Conservation (phyloP, 2,797 vertebrate genomes). For the Cynopterus sphinx region DNA sequence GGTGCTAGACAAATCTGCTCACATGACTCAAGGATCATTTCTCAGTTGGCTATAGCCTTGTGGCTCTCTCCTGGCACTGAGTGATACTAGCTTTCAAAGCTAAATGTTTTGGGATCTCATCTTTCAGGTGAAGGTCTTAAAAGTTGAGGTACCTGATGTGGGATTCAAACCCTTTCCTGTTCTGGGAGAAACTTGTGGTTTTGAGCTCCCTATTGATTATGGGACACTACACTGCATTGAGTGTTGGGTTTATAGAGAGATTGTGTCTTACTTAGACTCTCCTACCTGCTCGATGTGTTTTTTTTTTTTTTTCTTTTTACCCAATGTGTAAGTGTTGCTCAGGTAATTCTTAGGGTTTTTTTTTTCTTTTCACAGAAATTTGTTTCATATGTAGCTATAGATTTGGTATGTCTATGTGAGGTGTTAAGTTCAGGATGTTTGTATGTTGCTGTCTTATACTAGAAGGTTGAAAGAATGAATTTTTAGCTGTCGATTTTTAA, state of each 20-base stretch:
- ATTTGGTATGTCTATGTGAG: not conserved
- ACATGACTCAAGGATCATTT: not conserved
- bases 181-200: not conserved
- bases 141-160: not conserved
- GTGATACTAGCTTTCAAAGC: not conserved
- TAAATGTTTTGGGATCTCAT: not conserved
- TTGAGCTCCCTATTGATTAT: not conserved
- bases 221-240: not conserved
- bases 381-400: not conserved
- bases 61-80: not conserved
- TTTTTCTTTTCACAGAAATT: not conserved
- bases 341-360: not conserved
- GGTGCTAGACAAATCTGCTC: not conserved
- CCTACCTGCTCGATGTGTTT: not conserved
- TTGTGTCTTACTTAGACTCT: not conserved
- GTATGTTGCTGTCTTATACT: not conserved
- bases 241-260: not conserved
- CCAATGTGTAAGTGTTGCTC: not conserved
- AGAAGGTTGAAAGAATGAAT: not conserved
- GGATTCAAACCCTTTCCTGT: not conserved
- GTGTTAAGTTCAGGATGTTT: not conserved
- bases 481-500: slow-evolving; percentile 1
- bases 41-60: not conserved
- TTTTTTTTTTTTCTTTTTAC: not conserved
- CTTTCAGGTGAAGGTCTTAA: not conserved